These are phyloP conservation scores for Tinamus major DNA, from an alignment of 2,797 vertebrate genomes.

Conservation along the genomic window DNA sequence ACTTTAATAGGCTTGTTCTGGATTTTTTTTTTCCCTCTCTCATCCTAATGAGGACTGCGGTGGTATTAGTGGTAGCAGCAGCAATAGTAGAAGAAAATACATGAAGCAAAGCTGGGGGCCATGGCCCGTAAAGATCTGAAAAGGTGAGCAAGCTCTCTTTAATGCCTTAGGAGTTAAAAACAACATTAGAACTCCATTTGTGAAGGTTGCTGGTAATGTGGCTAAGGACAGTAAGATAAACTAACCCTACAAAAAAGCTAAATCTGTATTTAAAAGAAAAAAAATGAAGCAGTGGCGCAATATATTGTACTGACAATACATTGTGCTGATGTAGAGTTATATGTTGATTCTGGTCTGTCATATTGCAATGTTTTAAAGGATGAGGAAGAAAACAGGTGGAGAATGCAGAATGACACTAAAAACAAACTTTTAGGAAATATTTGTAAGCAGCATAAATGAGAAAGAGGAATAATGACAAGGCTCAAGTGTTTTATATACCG, in stretches of 20 bases:
- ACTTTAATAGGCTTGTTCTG: neutral
- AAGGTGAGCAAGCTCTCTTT: neutral
- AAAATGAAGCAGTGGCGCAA: neutral
- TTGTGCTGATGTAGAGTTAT: neutral
- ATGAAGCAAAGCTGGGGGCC: neutral
- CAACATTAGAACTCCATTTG: neutral
- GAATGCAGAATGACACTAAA: neutral
- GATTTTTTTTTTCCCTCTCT: neutral
- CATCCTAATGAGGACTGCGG: neutral
- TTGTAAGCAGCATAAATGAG: neutral
- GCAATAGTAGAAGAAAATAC: neutral
- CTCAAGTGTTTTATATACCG: neutral
- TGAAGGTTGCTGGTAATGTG: neutral
- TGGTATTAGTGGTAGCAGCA: neutral
- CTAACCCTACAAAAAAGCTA: neutral
- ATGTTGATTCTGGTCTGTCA: neutral
- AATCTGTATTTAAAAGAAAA: neutral
- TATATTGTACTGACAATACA: fast-evolving
- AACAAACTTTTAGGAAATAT: neutral
- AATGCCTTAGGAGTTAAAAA: neutral
- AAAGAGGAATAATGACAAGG: neutral
- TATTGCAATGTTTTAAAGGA: neutral
- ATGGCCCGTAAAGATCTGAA: neutral
- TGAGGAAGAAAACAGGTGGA: neutral
- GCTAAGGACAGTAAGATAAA: neutral